Evolutionary conservation across 2,888 invertebrate genomes (phyloP), one percentile per base, ranked within the genome.

Genomic region (Dendrolimus houi): DNA sequence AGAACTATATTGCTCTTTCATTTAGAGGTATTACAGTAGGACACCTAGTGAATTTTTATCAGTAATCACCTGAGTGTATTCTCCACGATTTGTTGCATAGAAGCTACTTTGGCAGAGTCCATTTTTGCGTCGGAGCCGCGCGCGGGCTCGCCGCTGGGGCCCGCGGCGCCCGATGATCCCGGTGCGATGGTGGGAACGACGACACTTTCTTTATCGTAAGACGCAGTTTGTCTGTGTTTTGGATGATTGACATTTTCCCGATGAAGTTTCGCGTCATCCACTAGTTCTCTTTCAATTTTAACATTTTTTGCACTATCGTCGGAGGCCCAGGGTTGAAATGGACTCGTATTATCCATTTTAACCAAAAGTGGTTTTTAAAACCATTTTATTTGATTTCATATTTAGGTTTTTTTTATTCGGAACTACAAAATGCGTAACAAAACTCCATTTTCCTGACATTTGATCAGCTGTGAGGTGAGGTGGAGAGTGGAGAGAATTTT

Each of bases 51-150:
- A 29, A 53, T 42, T 13, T 53, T 41, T 52, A 57, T 54, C 14
- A 42, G 54, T 60, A 59, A 70, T 88, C 47, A 93, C 93, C 93
- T 93, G 74, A 93, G 90, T 72, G 92, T 92, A 76, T 93, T 93
- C 76, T 93, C 93, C 66, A 93, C 92, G 77, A 93, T 92, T 76
- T 92, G 92, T 68, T 93, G 92, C 86, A 93, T 92, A 62, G 89
- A 89, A 73, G 85, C 80, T 75, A 89, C 80, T 83, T 87, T 88
- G 68, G 73, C 77, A 42, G 85, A 79, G 77, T 91, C 91, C 91
- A 91, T 91, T 65, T 81, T 84, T 67, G 85, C 74, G 72, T 84
- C 87, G 65, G 74, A 76, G 64, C 65, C 73, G 67, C 69, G 74
- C 58, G 74, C 65, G 63, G 81, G 68, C 62, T 77, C 80, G 65